A percentile compares a stretch with the other conserved stretches of the same genome.
Evolutionary conservation across 2,113 vertebrate genomes (phyloP).

Genomic region (Melanotaenia duboulayi): DNA sequence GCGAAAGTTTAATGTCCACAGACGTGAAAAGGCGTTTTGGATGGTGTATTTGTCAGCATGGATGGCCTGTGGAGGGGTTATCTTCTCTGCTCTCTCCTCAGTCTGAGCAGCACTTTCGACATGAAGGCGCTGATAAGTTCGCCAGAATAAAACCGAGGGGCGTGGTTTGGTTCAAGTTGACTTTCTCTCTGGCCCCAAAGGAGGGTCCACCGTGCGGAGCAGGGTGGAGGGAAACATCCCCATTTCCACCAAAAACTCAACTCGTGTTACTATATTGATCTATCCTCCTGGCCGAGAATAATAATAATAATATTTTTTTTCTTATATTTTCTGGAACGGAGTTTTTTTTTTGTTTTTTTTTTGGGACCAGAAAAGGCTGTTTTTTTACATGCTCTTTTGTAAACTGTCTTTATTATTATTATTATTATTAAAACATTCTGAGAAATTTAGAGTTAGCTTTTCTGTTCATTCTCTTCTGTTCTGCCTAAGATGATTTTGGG

Average conservation of each 20-base stretch:
- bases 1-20: conserved; percentile 36
- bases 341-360: too few relatives aligned
- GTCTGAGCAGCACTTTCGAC: conserved; percentile 52
- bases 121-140: conserved; percentile 59
- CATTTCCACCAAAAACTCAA: background rate
- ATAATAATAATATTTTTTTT: too few relatives aligned
- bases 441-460: too few relatives aligned
- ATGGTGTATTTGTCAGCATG: conserved; percentile 57
- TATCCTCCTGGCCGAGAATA: too few relatives aligned
- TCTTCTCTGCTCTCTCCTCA: conserved; percentile 26
- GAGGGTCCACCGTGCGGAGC: conserved; percentile 38
- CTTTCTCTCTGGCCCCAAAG: conserved; percentile 42
- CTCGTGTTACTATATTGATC: too few relatives aligned
- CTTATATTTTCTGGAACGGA: too few relatives aligned
- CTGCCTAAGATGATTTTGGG: too few relatives aligned
- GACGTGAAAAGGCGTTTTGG: conserved; percentile 5
- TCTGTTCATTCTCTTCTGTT: too few relatives aligned
- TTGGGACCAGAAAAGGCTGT: too few relatives aligned
- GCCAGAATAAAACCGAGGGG: conserved; percentile 66
- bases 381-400: too few relatives aligned
- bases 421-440: too few relatives aligned
- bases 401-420: too few relatives aligned
- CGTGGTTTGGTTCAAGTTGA: conserved; percentile 68
- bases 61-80: background rate
- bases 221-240: conserved; percentile 20